phyloP scores from a whole-genome alignment of 2,888 invertebrate species.

The Caenorhabditis doughertyi region DNA sequence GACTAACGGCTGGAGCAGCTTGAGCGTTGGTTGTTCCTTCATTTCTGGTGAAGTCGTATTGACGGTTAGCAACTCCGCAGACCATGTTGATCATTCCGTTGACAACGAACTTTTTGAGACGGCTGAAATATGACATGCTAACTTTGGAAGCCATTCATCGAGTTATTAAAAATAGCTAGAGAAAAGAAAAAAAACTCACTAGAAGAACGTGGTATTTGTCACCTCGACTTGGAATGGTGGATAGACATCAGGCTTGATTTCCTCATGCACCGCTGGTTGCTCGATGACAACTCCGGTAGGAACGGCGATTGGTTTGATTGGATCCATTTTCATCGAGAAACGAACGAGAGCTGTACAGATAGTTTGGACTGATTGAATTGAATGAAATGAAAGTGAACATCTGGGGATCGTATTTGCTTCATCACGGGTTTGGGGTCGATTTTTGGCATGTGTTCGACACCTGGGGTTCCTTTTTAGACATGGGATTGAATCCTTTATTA shows the following conservation, averaged over 20 bases:
- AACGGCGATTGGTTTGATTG: too few species aligned
- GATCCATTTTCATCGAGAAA: too few species aligned
- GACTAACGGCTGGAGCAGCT: too few species aligned
- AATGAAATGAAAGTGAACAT: too few species aligned
- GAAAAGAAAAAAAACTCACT: neutral
- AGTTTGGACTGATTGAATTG: too few species aligned
- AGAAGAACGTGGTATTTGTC: neutral
- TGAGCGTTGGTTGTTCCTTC: neutral
- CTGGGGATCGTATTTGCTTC: too few species aligned
- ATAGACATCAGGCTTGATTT: neutral
- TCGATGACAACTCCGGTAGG: too few species aligned
- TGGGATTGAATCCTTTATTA: too few species aligned
- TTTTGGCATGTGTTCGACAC: slow-evolving; percentile 1
- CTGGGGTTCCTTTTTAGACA: neutral
- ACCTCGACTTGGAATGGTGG: neutral
- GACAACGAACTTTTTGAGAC: slow-evolving; percentile 28
- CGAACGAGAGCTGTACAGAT: too few species aligned
- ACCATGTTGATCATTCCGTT: slow-evolving; percentile 12
- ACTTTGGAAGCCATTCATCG: too few species aligned
- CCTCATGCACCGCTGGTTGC: neutral
- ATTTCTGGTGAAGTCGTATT: neutral
- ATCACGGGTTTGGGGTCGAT: too few species aligned
- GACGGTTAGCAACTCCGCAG: slow-evolving; percentile 6
- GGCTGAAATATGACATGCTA: slow-evolving; percentile 14
- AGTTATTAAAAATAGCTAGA: too few species aligned